phyloP scores from a whole-genome alignment of 1,140 invertebrate species.

The Cheumatopsyche charites region DNA sequence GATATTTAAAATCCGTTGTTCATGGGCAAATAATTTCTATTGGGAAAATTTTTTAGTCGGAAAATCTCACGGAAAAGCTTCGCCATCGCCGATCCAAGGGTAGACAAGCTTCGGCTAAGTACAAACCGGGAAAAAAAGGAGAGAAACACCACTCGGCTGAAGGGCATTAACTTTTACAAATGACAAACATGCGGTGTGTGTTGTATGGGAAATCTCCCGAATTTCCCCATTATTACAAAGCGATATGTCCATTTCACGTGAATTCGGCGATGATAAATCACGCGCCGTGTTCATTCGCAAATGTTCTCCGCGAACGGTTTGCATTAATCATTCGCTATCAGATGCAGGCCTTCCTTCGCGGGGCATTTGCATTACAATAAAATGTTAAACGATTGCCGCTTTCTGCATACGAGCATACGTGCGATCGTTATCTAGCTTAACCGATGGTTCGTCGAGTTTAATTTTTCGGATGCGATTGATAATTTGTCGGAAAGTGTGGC shows the following conservation, averaged over 20 bases:
- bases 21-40: too few relatives aligned
- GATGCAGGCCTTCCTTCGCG: slow-evolving; percentile 22
- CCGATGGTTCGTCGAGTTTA: too few relatives aligned
- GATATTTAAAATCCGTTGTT: too few relatives aligned
- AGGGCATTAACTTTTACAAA: slow-evolving; percentile 23
- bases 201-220: slow-evolving; percentile 5
- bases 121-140: too few relatives aligned
- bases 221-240: slow-evolving; percentile 38
- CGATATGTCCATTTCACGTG: slow-evolving; percentile 35
- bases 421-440: too few relatives aligned
- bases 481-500: too few relatives aligned
- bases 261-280: slow-evolving; percentile 37
- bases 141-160: too few relatives aligned
- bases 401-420: neutral
- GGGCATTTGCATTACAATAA: slow-evolving; percentile 33
- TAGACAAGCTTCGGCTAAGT: too few relatives aligned
- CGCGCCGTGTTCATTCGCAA: slow-evolving; percentile 26
- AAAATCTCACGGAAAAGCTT: too few relatives aligned
- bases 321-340: slow-evolving; percentile 39
- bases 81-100: too few relatives aligned
- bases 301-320: slow-evolving; percentile 33
- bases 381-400: slow-evolving; percentile 19
- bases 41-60: too few relatives aligned
- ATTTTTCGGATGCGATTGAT: too few relatives aligned
- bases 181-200: slow-evolving; percentile 11